These are phyloP conservation scores for Xiphophorus birchmanni DNA, from an alignment of 2,797 vertebrate genomes.

Conservation along the genomic window DNA sequence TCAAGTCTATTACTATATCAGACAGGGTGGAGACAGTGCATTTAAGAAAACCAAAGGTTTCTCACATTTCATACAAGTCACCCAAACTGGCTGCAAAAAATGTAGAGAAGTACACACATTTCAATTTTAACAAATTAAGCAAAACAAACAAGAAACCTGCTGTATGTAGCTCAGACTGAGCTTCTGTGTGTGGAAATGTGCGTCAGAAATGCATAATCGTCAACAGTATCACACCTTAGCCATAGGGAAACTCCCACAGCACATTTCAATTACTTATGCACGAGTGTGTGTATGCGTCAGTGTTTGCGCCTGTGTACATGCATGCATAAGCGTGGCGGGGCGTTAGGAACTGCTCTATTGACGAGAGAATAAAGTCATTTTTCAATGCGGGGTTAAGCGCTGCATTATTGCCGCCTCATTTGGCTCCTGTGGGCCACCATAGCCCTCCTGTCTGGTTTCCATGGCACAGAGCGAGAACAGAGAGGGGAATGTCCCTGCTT, in stretches of 20 bases:
- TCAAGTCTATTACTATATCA: not conserved
- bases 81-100: conserved; percentile 12
- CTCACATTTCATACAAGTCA: conserved; percentile 25
- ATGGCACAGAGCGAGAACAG: conserved; percentile 80
- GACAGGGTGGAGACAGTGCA: conserved; percentile 3
- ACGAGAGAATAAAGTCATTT: conserved; percentile 87
- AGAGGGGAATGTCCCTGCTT: conserved; percentile 81
- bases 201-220: conserved; percentile 48
- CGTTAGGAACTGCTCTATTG: conserved; percentile 80
- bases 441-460: conserved; percentile 84
- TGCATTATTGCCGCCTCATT: conserved; percentile 86
- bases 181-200: conserved; percentile 39
- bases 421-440: conserved; percentile 86
- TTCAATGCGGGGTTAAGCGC: conserved; percentile 82
- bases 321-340: conserved; percentile 79
- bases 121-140: conserved; percentile 34
- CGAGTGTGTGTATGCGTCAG: conserved; percentile 18
- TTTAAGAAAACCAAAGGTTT: conserved; percentile 31
- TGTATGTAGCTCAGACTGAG: conserved; percentile 55
- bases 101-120: conserved; percentile 27
- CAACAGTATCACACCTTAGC: conserved; percentile 63
- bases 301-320: conserved; percentile 51
- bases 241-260: conserved; percentile 65
- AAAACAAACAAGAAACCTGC: conserved; percentile 47
- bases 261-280: conserved; percentile 54